These are phyloP conservation scores for Trissoscelio sp. DNA, from an alignment of 2,888 invertebrate species.

Conservation along the genomic window DNA sequence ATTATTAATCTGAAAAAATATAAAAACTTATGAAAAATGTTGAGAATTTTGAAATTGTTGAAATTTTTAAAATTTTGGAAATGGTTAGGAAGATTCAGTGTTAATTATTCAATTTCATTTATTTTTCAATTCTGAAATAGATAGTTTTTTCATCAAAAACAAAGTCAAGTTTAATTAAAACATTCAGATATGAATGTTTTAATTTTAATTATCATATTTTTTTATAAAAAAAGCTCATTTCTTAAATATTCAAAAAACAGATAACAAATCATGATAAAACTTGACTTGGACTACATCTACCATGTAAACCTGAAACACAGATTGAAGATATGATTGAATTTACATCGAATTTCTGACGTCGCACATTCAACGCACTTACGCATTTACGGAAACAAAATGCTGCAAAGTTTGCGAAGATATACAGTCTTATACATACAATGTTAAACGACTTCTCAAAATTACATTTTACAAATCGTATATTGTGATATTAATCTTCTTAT, in stretches of 20 bases:
- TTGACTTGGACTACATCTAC: no score
- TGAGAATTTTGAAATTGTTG: no score
- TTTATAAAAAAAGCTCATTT: no score
- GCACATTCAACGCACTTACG: conserved; percentile 46
- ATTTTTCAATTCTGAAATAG: conserved; percentile 11
- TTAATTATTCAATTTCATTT: conserved; percentile 5
- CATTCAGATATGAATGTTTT: conserved; percentile 17
- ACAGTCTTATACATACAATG: conserved; percentile 54
- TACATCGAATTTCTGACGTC: conserved; percentile 39
- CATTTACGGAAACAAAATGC: conserved; percentile 36
- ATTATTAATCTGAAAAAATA: no score
- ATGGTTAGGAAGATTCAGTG: conserved; percentile 21
- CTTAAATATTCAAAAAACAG: neutral
- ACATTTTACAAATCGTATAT: conserved; percentile 58
- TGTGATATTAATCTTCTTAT: conserved; percentile 17
- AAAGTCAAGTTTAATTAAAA: neutral
- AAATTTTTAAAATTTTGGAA: no score
- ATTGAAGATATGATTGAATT: conserved; percentile 57
- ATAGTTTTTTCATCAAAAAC: neutral
- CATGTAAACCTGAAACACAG: conserved; percentile 54
- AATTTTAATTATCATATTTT: neutral
- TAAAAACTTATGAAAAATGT: no score
- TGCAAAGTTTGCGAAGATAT: conserved; percentile 41
- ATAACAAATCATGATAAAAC: conserved; percentile 8
- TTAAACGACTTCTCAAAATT: conserved; percentile 47